These are phyloP conservation scores for Bostrychus sinensis DNA, from an alignment of 2,113 vertebrate species.

Conservation along the genomic window DNA sequence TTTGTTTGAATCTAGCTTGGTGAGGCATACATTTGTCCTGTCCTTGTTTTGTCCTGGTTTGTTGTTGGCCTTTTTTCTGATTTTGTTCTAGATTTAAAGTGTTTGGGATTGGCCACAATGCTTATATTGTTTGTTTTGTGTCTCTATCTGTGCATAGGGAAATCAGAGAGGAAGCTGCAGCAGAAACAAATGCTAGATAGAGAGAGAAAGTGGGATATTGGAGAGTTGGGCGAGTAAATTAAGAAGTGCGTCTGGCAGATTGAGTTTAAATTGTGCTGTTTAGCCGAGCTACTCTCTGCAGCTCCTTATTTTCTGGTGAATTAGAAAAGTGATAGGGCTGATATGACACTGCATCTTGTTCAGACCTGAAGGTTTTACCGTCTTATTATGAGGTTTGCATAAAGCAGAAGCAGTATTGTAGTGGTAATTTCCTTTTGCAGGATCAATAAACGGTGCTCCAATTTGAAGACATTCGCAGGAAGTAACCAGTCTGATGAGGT, in stretches of 20 bases:
- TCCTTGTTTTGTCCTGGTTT: too few relatives aligned
- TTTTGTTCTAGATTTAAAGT: too few relatives aligned
- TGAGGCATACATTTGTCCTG: too few relatives aligned
- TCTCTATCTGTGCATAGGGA: conserved; percentile 41
- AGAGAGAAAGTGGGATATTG: conserved; percentile 13
- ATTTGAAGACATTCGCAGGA: conserved; percentile 6
- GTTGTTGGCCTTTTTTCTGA: too few relatives aligned
- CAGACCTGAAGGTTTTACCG: conserved; percentile 40
- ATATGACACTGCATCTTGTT: conserved; percentile 47
- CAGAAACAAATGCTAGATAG: conserved; percentile 23
- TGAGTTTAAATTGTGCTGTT: conserved; percentile 63
- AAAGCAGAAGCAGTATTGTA: conserved; percentile 19
- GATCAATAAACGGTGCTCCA: conserved; percentile 31
- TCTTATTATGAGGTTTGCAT: conserved; percentile 33
- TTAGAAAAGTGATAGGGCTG: conserved; percentile 62
- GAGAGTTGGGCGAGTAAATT: conserved; percentile 47
- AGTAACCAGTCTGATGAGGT: conserved; percentile 23
- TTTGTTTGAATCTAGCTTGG: too few relatives aligned
- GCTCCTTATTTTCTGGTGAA: conserved; percentile 70
- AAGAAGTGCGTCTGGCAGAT: conserved; percentile 51
- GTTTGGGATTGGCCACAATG: conserved; percentile 43
- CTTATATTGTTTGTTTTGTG: conserved; percentile 53
- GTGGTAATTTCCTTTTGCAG: conserved; percentile 33
- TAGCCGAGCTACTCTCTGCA: conserved; percentile 46
- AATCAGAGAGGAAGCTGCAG: conserved; percentile 25